A percentile compares a stretch with the other conserved stretches of the same genome.
Conservation (phyloP, 2,113 vertebrate species). For the Bagarius yarrelli region DNA sequence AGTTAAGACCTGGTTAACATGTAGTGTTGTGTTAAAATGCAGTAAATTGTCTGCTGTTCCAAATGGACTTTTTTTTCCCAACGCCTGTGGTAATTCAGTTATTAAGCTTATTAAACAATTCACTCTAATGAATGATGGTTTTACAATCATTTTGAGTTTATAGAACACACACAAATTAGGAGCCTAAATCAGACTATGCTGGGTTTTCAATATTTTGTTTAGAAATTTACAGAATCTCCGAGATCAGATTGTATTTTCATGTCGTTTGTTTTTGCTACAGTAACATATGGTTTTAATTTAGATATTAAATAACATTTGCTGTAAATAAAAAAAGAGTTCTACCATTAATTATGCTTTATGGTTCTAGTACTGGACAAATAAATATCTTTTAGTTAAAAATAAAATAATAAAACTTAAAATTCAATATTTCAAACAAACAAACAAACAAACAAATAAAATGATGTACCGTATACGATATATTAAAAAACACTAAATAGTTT, state of each 20-base stretch:
- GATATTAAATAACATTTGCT: background rate
- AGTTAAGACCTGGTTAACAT: background rate
- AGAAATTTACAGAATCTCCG: no score
- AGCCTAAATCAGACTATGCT: background rate
- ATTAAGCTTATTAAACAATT: background rate
- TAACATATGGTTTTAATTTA: background rate
- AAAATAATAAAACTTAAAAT: background rate
- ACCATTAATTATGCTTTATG: background rate
- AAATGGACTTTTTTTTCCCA: background rate
- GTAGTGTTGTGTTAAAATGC: background rate
- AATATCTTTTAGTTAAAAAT: background rate
- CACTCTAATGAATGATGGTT: background rate
- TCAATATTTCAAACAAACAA: background rate
- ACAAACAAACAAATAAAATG: no score
- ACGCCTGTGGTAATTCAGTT: background rate
- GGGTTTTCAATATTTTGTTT: no score
- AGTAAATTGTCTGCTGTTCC: background rate
- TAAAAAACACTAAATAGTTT: background rate
- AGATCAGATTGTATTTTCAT: no score
- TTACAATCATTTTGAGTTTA: background rate
- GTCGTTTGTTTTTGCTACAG: background rate
- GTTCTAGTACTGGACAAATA: background rate
- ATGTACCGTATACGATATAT: no score
- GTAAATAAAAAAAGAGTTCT: background rate
- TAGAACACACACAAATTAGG: background rate